These are phyloP conservation scores for human (Homo sapiens) DNA, from an alignment of 2,113 vertebrate genomes.

Conservation along the genomic window GRCh38 chr3:100694501-100695000, in stretches of 20 bases:
- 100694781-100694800: slow-evolving; percentile 69
- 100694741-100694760: slow-evolving; percentile 80
- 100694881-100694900: slow-evolving; percentile 46
- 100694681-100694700: slow-evolving; percentile 11
- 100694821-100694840: background rate
- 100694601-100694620: background rate
- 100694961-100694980: background rate
- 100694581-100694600: background rate
- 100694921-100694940: slow-evolving; percentile 21
- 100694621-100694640: background rate
- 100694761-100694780: slow-evolving; percentile 71
- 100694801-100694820: slow-evolving; percentile 44
- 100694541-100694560: background rate
- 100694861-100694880: background rate
- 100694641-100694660: background rate
- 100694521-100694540: background rate
- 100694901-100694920: background rate
- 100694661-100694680: background rate
- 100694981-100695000: background rate
- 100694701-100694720: background rate
- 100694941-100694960: background rate
- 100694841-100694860: fast-evolving
- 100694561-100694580: background rate
- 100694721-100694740: slow-evolving; percentile 10
- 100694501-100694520: background rate